A percentile compares a stretch with the other conserved stretches of the same genome.
Evolutionary conservation across 2,113 vertebrate genomes (phyloP).

Genomic region (Megalops atlanticus): DNA sequence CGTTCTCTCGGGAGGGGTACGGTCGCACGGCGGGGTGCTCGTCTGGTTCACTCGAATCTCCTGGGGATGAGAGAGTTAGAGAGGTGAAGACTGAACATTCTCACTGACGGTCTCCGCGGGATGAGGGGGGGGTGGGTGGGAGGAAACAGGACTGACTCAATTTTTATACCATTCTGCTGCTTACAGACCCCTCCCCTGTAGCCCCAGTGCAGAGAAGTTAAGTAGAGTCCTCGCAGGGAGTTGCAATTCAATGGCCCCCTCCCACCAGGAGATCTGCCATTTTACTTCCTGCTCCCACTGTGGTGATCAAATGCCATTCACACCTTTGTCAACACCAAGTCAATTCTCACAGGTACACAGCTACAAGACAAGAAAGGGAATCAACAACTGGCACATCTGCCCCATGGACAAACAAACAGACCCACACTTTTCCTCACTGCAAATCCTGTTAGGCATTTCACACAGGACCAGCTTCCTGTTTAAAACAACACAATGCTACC

Average conservation of each 20-base stretch:
- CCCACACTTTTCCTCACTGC: too few relatives aligned
- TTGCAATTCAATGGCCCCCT: background rate
- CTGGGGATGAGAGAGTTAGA: constrained; percentile 54
- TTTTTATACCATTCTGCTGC: background rate
- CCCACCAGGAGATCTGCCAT: constrained; percentile 38
- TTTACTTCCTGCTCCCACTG: constrained; percentile 35
- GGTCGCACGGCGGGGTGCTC: constrained; percentile 72
- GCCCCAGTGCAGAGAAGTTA: background rate
- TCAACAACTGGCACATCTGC: constrained; percentile 1
- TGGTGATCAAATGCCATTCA: background rate
- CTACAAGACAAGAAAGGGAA: constrained; percentile 36
- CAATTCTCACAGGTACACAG: constrained; percentile 29
- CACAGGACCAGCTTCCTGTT: background rate
- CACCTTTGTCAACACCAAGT: constrained; percentile 43
- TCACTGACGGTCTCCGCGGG: background rate
- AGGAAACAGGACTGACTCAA: background rate
- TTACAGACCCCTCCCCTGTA: background rate
- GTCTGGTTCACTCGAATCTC: constrained; percentile 93
- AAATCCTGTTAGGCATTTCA: too few relatives aligned
- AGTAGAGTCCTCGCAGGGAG: background rate
- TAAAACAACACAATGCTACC: too few relatives aligned
- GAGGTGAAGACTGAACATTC: background rate
- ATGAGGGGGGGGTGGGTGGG: background rate
- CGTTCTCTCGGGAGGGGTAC: constrained; percentile 65
- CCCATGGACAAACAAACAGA: background rate